Percentiles rank a stretch among this genome's conserved stretches.
Conservation (phyloP, 2,797 vertebrate species). For the Poeciliopsis paucimaculata region DNA sequence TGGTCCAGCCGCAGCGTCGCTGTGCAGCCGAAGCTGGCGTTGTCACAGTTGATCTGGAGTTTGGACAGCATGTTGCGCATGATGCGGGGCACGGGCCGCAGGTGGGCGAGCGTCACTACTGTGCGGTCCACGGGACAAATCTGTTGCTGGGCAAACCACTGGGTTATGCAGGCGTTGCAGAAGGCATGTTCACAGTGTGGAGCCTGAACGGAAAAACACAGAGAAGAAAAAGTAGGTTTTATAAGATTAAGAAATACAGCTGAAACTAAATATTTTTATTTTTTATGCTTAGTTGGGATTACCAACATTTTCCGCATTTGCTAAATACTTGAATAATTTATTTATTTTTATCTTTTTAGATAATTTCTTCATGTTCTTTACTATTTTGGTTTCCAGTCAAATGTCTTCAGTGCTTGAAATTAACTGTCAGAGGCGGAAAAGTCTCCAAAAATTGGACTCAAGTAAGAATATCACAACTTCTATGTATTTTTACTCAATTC, state of each 20-base stretch:
- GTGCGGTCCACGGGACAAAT: slow-evolving; percentile 98
- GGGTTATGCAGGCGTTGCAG: slow-evolving; percentile 99
- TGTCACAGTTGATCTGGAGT: slow-evolving; percentile 96
- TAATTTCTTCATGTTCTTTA: not conserved
- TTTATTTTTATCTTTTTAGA: not conserved
- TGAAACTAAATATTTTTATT: not conserved
- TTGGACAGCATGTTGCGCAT: slow-evolving; percentile 99
- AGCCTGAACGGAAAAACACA: slow-evolving; percentile 77
- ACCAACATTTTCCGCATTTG: not conserved
- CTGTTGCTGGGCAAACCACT: slow-evolving; percentile 99
- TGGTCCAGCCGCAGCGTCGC: slow-evolving; percentile 94
- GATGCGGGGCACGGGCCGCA: slow-evolving; percentile 96
- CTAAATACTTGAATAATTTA: not conserved
- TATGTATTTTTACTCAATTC: too few species aligned
- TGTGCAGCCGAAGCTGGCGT: slow-evolving; percentile 93
- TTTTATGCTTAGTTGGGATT: not conserved
- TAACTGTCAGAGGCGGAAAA: not conserved
- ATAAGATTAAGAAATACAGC: not conserved
- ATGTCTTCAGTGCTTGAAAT: not conserved
- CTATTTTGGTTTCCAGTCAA: not conserved
- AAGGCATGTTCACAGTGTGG: slow-evolving; percentile 99
- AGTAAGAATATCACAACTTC: too few species aligned
- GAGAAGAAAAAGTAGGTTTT: slow-evolving; percentile 6
- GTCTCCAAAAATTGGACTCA: too few species aligned
- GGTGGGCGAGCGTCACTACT: slow-evolving; percentile 96